phyloP scores from a whole-genome alignment of 2,888 invertebrate genomes.

The Himalopsyche tibetana region DNA sequence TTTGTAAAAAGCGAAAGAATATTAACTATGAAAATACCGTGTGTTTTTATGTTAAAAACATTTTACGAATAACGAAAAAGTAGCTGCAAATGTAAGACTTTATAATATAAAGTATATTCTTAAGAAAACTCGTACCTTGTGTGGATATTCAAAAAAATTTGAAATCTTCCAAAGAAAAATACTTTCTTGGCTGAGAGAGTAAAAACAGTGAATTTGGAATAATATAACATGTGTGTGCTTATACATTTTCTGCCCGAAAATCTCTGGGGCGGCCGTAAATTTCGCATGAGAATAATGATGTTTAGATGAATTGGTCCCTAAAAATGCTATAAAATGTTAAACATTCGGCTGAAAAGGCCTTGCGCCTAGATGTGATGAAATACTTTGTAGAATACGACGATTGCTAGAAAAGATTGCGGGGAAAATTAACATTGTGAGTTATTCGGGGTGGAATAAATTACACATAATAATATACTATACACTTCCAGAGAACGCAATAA shows the following conservation, averaged over 20 bases:
- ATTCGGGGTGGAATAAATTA: conserved; percentile 4
- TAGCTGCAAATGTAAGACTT: background rate
- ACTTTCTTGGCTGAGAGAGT: background rate
- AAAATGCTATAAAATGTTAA: conserved; percentile 54
- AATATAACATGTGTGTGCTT: conserved; percentile 31
- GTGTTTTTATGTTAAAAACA: too few relatives aligned
- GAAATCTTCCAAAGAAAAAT: conserved; percentile 31
- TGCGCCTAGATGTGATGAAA: conserved; percentile 29
- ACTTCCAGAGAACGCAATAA: too few relatives aligned
- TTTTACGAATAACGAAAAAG: background rate
- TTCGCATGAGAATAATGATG: conserved; percentile 60
- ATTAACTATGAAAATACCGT: too few relatives aligned
- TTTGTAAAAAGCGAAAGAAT: too few relatives aligned
- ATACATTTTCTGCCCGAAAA: background rate
- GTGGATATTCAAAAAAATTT: conserved; percentile 20
- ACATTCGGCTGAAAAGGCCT: conserved; percentile 9
- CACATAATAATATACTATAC: too few relatives aligned
- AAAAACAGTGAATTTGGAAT: conserved; percentile 10
- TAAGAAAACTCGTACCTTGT: background rate
- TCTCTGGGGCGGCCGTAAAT: conserved; percentile 51
- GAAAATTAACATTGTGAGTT: conserved; percentile 35
- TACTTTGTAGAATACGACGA: conserved; percentile 18
- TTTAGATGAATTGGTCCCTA: conserved; percentile 59
- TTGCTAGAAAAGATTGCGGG: conserved; percentile 15
- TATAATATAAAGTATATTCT: background rate